phyloP scores from a whole-genome alignment of 2,888 invertebrate genomes.

The Himalopsyche kuldschensis region DNA sequence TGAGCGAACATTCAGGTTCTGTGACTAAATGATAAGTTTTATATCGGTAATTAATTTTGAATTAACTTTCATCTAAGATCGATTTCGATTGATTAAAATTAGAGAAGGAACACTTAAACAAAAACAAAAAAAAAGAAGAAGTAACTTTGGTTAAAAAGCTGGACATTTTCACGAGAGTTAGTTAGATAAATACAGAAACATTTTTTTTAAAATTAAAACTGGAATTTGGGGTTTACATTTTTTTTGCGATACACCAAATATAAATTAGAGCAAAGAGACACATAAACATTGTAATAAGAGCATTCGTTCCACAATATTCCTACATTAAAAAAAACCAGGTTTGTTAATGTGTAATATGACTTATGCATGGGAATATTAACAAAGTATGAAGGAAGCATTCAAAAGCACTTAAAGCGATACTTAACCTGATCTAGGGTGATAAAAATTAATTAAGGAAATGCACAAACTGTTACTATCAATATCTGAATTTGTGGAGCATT shows the following conservation, averaged over 20 bases:
- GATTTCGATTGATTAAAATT: no score
- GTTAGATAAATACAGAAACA: no score
- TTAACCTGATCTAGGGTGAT: neutral
- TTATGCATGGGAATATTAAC: neutral
- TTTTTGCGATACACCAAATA: no score
- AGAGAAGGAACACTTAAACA: no score
- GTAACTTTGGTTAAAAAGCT: neutral
- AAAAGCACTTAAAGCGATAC: neutral
- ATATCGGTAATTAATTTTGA: no score
- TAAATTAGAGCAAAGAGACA: neutral
- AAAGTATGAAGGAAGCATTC: neutral
- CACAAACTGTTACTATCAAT: neutral
- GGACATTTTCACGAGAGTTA: neutral
- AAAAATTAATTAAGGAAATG: neutral
- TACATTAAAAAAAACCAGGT: neutral
- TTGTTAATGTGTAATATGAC: neutral
- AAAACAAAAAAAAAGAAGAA: no score
- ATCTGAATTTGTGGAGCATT: neutral
- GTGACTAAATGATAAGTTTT: no score
- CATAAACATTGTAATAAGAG: neutral
- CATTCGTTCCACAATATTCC: neutral
- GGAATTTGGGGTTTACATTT: no score
- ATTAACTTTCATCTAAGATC: no score
- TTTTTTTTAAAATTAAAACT: no score
- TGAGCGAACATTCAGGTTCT: no score